These are phyloP conservation scores for Origma solitaria DNA, from an alignment of 2,113 vertebrate species.

Conservation along the genomic window DNA sequence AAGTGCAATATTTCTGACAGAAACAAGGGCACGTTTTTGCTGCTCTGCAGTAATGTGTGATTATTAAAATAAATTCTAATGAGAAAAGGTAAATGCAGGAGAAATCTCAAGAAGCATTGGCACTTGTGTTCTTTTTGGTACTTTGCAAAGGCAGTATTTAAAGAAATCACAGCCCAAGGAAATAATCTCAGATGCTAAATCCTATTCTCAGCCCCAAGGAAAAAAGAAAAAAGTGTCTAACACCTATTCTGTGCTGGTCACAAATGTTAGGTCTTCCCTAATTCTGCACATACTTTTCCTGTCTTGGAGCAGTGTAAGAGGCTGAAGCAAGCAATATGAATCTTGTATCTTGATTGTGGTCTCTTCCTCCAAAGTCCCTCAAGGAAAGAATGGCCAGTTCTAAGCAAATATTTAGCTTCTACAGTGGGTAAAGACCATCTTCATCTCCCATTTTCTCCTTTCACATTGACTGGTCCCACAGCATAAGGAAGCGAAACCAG, in stretches of 20 bases:
- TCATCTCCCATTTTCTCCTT: neutral
- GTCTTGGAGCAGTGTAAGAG: neutral
- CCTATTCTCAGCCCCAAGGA: no score
- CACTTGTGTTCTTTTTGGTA: neutral
- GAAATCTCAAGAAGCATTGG: neutral
- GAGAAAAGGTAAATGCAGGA: neutral
- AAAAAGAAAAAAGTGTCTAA: neutral
- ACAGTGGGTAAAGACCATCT: neutral
- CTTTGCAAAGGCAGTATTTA: neutral
- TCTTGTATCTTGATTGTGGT: neutral
- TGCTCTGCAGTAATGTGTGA: neutral
- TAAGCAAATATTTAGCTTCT: neutral
- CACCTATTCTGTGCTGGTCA: neutral
- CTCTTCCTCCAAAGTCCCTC: neutral
- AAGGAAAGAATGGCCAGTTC: neutral
- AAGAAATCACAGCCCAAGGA: neutral
- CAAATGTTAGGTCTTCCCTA: neutral
- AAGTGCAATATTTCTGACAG: conserved; percentile 3
- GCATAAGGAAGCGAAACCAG: neutral
- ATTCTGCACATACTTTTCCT: neutral
- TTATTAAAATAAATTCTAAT: neutral
- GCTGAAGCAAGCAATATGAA: neutral
- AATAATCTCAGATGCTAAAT: neutral
- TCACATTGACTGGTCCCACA: neutral
- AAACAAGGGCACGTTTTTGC: neutral